Conservation (phyloP, 2,888 invertebrate genomes). For the Volucella inflata region DNA sequence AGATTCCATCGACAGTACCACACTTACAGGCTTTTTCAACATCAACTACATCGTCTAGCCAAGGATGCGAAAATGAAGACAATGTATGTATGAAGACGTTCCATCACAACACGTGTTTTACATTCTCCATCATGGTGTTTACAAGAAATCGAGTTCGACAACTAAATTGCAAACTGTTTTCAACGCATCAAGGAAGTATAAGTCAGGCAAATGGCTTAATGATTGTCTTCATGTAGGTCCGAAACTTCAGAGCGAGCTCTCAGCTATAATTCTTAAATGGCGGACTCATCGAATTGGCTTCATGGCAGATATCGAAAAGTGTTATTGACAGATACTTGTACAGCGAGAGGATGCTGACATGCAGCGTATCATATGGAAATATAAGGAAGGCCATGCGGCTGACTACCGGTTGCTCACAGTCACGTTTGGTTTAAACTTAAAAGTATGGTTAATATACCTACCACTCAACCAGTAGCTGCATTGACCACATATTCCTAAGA, state of each 20-base stretch:
- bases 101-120: constrained; percentile 31
- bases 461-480: too few species aligned
- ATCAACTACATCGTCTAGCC: constrained; percentile 51
- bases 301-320: constrained; percentile 72
- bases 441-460: too few species aligned
- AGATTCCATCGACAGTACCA: constrained; percentile 36
- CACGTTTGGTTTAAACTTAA: constrained; percentile 62
- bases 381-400: background rate
- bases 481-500: too few species aligned
- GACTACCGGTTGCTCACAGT: constrained; percentile 55
- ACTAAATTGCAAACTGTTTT: constrained; percentile 67
- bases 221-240: constrained; percentile 68
- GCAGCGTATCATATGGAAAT: constrained; percentile 62
- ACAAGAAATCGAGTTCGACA: constrained; percentile 63
- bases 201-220: constrained; percentile 5
- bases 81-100: constrained; percentile 37
- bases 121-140: constrained; percentile 59
- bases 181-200: constrained; percentile 48
- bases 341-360: constrained; percentile 57
- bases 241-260: constrained; percentile 61
- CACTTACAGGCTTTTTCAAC: constrained; percentile 41
- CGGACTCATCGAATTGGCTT: constrained; percentile 61
- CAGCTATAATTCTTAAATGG: constrained; percentile 54
- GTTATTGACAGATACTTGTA: constrained; percentile 64
- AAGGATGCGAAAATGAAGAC: constrained; percentile 43